Evolutionary conservation across 2,888 invertebrate genomes (phyloP).

Genomic region (Hydrotaea cyrtoneurina): DNA sequence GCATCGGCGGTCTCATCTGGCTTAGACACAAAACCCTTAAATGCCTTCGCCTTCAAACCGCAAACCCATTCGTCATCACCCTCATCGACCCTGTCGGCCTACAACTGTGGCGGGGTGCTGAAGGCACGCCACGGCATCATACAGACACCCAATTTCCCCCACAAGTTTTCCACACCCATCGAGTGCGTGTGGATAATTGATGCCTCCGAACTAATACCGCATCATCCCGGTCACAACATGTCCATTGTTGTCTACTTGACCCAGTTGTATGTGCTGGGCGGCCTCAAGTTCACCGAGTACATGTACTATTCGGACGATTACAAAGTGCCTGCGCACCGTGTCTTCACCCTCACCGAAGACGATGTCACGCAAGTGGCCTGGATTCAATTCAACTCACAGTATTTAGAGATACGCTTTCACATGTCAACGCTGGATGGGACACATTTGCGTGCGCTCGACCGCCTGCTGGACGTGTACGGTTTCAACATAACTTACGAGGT

Average conservation of each 20-base stretch:
- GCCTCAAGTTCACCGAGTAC: constrained; percentile 88
- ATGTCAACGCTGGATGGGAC: constrained; percentile 89
- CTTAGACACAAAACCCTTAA: constrained; percentile 49
- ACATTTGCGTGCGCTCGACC: constrained; percentile 90
- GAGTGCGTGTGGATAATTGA: constrained; percentile 94
- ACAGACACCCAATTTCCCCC: constrained; percentile 92
- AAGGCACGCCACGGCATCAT: constrained; percentile 86
- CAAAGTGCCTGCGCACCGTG: constrained; percentile 85
- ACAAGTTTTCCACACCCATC: constrained; percentile 90
- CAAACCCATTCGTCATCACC: constrained; percentile 51
- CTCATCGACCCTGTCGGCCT: constrained; percentile 42
- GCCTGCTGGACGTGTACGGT: constrained; percentile 92
- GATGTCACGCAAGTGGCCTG: constrained; percentile 86
- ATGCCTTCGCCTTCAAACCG: constrained; percentile 58
- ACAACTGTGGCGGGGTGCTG: constrained; percentile 85
- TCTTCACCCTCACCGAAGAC: constrained; percentile 87
- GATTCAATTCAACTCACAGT: constrained; percentile 86
- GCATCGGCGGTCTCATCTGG: constrained; percentile 4
- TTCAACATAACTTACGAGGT: constrained; percentile 96
- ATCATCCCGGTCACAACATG: constrained; percentile 81
- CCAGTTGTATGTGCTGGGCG: constrained; percentile 91
- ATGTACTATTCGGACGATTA: constrained; percentile 87
- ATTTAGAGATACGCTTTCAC: constrained; percentile 89
- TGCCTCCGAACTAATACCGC: constrained; percentile 84
- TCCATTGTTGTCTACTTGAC: constrained; percentile 93